These are phyloP conservation scores for Poecilia wingei DNA, from an alignment of 2,797 vertebrate species.

Conservation along the genomic window DNA sequence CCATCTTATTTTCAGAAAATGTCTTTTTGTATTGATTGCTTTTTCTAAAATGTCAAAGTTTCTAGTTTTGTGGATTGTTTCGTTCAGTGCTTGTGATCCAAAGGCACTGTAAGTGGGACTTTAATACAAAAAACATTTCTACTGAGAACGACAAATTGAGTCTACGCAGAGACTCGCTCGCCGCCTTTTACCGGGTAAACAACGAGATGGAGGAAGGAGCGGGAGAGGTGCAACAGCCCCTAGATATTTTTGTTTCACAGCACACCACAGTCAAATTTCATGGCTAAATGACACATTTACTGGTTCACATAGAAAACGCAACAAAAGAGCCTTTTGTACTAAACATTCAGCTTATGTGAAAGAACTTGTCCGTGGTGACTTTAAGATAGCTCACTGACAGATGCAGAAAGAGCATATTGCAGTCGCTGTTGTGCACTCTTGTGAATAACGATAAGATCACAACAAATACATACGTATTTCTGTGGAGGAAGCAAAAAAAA, in stretches of 20 bases:
- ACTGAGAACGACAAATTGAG: conserved; percentile 20
- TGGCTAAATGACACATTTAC: conserved; percentile 62
- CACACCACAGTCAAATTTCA: conserved; percentile 43
- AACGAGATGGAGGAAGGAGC: conserved; percentile 43
- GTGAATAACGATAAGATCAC: conserved; percentile 71
- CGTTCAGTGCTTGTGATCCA: not conserved
- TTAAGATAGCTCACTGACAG: conserved; percentile 52
- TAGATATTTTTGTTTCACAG: conserved; percentile 48
- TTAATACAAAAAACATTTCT: conserved; percentile 19
- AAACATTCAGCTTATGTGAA: conserved; percentile 49
- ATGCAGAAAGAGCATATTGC: conserved; percentile 34
- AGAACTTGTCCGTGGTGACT: conserved; percentile 63
- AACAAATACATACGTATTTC: conserved; percentile 68
- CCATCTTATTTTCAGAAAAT: not conserved
- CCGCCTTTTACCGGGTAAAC: conserved; percentile 48
- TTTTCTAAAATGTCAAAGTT: not conserved
- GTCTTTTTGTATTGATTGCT: not conserved
- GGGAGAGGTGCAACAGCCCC: conserved; percentile 38
- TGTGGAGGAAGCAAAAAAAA: conserved; percentile 30
- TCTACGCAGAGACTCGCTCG: conserved; percentile 14
- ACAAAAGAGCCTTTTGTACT: conserved; percentile 56
- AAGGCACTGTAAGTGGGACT: conserved; percentile 19
- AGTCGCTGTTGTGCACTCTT: conserved; percentile 23
- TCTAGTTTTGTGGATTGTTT: not conserved
- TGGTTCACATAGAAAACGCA: conserved; percentile 49